Evolutionary conservation across 2,113 vertebrate species (phyloP).

Genomic region (Aegotheles bennettii): DNA sequence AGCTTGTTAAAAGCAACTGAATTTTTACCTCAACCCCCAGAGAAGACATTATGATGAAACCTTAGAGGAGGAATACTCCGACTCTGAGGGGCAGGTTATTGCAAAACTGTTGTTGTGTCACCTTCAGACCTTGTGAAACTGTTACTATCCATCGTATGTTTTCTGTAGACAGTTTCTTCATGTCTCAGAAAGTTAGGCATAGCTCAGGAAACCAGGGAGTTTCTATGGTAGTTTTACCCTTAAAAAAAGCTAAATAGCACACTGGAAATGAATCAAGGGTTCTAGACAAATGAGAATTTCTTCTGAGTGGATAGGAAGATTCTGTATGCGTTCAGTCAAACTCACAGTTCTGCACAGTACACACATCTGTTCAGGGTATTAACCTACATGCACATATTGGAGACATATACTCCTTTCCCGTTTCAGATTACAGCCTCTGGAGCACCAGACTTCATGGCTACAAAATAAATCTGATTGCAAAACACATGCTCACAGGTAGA

Average conservation of each 20-base stretch:
- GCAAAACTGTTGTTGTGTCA: background rate
- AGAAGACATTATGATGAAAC: background rate
- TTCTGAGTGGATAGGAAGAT: background rate
- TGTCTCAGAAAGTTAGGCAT: background rate
- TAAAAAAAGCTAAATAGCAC: background rate
- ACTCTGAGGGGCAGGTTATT: background rate
- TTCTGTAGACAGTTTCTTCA: background rate
- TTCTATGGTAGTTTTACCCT: background rate
- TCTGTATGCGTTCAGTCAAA: background rate
- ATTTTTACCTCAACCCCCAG: background rate
- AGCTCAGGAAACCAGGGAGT: background rate
- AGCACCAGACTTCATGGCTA: background rate
- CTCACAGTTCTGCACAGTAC: background rate
- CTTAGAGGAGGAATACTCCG: background rate
- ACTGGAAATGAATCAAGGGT: background rate
- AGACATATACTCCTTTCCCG: background rate
- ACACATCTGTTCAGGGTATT: too few relatives aligned
- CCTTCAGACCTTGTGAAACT: background rate
- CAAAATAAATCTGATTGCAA: background rate
- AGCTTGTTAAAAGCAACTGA: background rate
- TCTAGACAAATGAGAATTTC: background rate
- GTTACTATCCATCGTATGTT: background rate
- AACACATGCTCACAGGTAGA: background rate
- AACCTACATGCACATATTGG: background rate
- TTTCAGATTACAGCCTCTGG: background rate